These are phyloP conservation scores for Cynopterus sphinx DNA, from an alignment of 2,797 vertebrate species.

Conservation along the genomic window DNA sequence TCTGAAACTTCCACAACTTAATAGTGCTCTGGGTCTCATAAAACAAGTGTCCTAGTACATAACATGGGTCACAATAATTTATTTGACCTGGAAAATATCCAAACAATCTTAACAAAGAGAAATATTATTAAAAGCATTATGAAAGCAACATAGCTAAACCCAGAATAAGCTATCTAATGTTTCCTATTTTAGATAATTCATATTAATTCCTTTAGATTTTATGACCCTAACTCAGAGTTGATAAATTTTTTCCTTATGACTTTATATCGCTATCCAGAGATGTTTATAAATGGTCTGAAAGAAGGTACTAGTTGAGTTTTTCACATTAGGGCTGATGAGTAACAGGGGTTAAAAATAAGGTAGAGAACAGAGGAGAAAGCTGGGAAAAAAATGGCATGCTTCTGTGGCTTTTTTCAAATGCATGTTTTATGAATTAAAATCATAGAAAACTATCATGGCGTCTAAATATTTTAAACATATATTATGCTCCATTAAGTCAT, in stretches of 20 bases:
- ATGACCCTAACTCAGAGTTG: neutral
- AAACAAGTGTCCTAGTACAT: neutral
- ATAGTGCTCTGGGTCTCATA: neutral
- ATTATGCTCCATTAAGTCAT: conserved; percentile 57
- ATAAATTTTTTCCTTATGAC: conserved; percentile 43
- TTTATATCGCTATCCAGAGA: conserved; percentile 41
- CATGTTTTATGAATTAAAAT: conserved; percentile 74
- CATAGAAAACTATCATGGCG: conserved; percentile 61
- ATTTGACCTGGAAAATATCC: conserved; percentile 3
- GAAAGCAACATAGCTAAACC: neutral
- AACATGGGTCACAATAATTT: neutral
- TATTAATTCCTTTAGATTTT: conserved; percentile 4
- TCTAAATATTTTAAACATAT: conserved; percentile 72
- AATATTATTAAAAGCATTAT: conserved; percentile 27
- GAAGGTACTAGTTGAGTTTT: conserved; percentile 29
- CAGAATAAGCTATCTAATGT: neutral
- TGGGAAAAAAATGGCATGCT: conserved; percentile 66
- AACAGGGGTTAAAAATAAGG: conserved; percentile 63
- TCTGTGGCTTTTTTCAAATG: neutral
- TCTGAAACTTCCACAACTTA: conserved; percentile 39
- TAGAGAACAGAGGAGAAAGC: conserved; percentile 52
- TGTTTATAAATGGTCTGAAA: neutral
- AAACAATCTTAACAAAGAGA: conserved; percentile 14
- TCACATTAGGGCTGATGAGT: neutral
- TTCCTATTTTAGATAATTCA: conserved; percentile 52